Conservation (phyloP, 2,797 vertebrate genomes). For the Fringilla coelebs region DNA sequence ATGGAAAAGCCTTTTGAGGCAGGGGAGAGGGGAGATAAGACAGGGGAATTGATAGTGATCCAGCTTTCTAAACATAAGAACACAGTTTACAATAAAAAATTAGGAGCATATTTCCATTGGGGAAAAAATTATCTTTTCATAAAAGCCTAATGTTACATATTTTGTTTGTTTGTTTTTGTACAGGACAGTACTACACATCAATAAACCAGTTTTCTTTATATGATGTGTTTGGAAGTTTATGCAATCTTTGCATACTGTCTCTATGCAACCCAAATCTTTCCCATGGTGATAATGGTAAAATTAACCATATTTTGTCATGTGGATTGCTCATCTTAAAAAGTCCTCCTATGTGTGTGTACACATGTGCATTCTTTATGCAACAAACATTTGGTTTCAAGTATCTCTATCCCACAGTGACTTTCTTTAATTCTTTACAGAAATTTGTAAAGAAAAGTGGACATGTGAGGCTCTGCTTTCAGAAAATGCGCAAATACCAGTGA, state of each 20-base stretch:
- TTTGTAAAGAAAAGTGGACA: neutral
- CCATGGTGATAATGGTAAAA: neutral
- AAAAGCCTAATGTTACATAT: neutral
- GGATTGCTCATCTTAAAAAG: neutral
- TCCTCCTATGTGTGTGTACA: accelerated
- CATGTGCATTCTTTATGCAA: neutral
- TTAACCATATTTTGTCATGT: neutral
- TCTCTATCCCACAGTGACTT: neutral
- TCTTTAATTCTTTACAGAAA: neutral
- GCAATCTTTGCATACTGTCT: neutral
- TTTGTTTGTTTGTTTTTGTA: neutral
- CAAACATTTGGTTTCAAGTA: neutral
- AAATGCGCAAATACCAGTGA: neutral
- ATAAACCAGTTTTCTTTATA: neutral
- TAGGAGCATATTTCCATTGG: neutral
- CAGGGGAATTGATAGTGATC: neutral
- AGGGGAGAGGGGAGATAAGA: neutral
- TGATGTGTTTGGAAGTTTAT: neutral
- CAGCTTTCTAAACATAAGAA: neutral
- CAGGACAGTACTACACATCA: neutral
- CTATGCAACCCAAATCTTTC: neutral
- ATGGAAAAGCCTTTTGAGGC: neutral
- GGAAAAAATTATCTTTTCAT: neutral
- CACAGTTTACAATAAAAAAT: neutral
- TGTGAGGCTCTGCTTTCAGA: neutral